phyloP scores from a whole-genome alignment of 1,140 invertebrate species.

The Hypsibius dujardini region DNA sequence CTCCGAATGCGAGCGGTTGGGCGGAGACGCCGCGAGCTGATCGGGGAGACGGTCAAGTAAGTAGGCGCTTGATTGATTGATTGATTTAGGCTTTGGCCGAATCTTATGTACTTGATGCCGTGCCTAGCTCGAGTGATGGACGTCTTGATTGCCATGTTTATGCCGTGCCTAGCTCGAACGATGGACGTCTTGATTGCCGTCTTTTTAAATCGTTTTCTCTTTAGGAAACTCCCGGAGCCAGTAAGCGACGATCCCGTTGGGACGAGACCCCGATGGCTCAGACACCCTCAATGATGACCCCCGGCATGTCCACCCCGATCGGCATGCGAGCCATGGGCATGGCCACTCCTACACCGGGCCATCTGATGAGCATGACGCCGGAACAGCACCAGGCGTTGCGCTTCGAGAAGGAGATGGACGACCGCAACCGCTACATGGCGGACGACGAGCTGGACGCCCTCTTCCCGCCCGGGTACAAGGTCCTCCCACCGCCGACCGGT shows the following conservation, averaged over 20 bases:
- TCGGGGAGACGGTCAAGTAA: conserved; percentile 42
- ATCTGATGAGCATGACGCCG: conserved; percentile 91
- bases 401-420: conserved; percentile 98
- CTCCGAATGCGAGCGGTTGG: conserved; percentile 81
- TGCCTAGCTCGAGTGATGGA: no score
- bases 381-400: conserved; percentile 93
- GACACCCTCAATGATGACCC: conserved; percentile 36
- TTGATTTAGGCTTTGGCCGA: no score
- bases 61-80: no score
- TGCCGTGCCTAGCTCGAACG: no score
- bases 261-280: conserved; percentile 71
- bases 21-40: conserved; percentile 93
- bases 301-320: conserved; percentile 55
- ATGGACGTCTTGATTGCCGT: no score
- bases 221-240: conserved; percentile 69
- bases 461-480: conserved; percentile 94
- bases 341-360: conserved; percentile 84
- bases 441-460: conserved; percentile 93
- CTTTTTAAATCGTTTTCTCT: no score
- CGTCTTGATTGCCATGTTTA: no score
- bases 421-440: conserved; percentile 78
- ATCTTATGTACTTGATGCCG: no score
- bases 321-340: conserved; percentile 92
- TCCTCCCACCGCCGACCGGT: conserved; percentile 78
- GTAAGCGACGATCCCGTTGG: conserved; percentile 80